phyloP scores from a whole-genome alignment of 2,797 vertebrate genomes.

The Sphenopsis melanotis region DNA sequence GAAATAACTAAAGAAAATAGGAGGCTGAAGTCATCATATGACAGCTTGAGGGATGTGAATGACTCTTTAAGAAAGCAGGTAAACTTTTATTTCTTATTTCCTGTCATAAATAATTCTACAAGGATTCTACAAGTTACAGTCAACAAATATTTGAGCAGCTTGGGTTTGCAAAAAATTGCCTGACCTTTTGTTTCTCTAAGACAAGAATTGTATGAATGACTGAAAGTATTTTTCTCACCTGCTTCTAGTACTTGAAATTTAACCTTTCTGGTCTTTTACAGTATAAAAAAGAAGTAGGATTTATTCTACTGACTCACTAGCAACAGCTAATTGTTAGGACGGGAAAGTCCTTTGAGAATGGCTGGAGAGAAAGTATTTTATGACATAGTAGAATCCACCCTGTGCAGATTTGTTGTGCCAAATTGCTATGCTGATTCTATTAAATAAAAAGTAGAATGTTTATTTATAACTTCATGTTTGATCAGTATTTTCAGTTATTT shows the following conservation, averaged over 20 bases:
- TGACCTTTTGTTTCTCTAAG: background rate
- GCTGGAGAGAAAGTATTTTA: background rate
- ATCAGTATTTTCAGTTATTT: background rate
- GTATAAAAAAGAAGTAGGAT: background rate
- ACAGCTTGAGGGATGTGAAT: slow-evolving; percentile 84
- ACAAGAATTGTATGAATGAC: background rate
- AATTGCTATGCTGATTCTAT: background rate
- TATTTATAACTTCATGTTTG: background rate
- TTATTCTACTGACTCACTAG: background rate
- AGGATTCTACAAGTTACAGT: background rate
- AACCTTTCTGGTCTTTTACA: background rate
- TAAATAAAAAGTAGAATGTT: background rate
- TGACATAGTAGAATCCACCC: background rate
- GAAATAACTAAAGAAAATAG: slow-evolving; percentile 85
- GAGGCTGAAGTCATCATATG: slow-evolving; percentile 85
- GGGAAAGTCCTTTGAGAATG: background rate
- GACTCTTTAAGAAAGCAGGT: slow-evolving; percentile 87
- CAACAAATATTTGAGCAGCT: background rate
- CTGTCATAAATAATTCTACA: background rate
- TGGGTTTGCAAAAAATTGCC: background rate
- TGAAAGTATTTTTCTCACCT: background rate
- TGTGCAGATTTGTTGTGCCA: background rate
- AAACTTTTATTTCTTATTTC: background rate
- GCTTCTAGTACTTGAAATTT: background rate
- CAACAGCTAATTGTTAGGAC: background rate